Percentiles rank a stretch among this genome's conserved stretches.
phyloP scores from a whole-genome alignment of 2,888 invertebrate species.

The Macrophya alboannulata region DNA sequence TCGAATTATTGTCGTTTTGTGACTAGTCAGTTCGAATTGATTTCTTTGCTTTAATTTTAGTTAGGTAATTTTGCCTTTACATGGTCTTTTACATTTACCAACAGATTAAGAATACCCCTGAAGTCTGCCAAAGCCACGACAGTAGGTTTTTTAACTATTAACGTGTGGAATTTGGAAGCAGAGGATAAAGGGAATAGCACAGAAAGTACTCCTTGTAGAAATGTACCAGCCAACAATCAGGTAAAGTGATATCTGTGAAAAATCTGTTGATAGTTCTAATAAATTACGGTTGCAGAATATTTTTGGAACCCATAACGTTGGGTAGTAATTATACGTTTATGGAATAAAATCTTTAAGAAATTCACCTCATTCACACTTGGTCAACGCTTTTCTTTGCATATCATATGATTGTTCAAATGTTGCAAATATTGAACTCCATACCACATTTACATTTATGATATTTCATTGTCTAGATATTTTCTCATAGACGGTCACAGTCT shows the following conservation, averaged over 20 bases:
- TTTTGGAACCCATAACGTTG: slow-evolving; percentile 20
- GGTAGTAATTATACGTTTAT: slow-evolving; percentile 11
- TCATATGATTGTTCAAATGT: slow-evolving; percentile 3
- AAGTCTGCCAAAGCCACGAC: slow-evolving; percentile 85
- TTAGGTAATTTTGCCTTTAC: not conserved
- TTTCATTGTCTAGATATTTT: slow-evolving; percentile 79
- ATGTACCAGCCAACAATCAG: slow-evolving; percentile 79
- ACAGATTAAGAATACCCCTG: slow-evolving; percentile 83
- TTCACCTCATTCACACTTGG: not conserved
- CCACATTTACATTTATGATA: slow-evolving; percentile 72
- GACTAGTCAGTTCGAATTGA: not conserved
- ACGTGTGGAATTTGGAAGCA: slow-evolving; percentile 92
- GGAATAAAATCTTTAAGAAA: not conserved
- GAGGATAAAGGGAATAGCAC: slow-evolving; percentile 88
- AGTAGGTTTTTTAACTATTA: slow-evolving; percentile 92
- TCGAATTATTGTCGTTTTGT: slow-evolving; percentile 43
- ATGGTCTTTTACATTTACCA: not conserved
- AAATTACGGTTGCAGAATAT: not conserved
- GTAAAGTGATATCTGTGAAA: slow-evolving; percentile 62
- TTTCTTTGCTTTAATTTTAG: not conserved
- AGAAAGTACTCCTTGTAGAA: slow-evolving; percentile 85
- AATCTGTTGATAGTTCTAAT: not conserved
- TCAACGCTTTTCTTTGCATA: not conserved
- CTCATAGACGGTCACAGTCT: slow-evolving; percentile 91
- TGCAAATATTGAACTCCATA: slow-evolving; percentile 62